Evolutionary conservation across 2,797 vertebrate genomes (phyloP), one percentile per base, ranked within the genome.

Genomic region (Pangasius macronema): DNA sequence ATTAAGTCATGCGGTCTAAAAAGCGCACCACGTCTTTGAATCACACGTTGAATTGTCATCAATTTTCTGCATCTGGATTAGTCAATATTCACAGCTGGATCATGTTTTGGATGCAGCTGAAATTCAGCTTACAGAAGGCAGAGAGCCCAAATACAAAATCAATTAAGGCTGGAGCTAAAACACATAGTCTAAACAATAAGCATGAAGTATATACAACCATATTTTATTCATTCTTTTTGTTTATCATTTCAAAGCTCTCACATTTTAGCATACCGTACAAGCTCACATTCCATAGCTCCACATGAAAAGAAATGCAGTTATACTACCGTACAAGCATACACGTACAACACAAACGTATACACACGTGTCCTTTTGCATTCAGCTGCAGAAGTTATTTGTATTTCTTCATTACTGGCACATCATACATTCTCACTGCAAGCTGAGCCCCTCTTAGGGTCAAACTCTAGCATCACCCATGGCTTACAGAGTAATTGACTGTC

Each of bases 1-100:
- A 65, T 82, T 82, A 82, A 65, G 59, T 82, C 59, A 46, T 46
- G 36, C 14, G 5, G 59, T 82, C 80, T 82, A 49, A 82, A 82
- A 63, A 82, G 80, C 24, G 6, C 57, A 82, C 59, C 27, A 10
- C 20, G 59, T 63, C 80, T 82, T 27, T 81, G 55, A 81, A 81
- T 61, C 55, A 24, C 36, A 61, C 22, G 5, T 42, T 39, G 55
- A 81, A 81, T 61, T 42, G 11, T 61, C 36, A 59, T 14, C 55
- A 81, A 7, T 27, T 42, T 61, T 61, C 33, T 81, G 55, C 77
- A 81, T 61, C 79, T 39, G 20, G 53, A 55, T 79, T 59, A 42
- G 57, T 81, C 33, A 7, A 59, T 39, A 80, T 42, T 46, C 57
- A 61, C 22, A 42, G 79, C 79, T 63, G 36, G 79, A 61, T 42